A percentile compares a stretch with the other conserved stretches of the same genome.
These are phyloP conservation scores for Bryconaethiops microstoma DNA, from an alignment of 2,797 vertebrate species.

Conservation along the genomic window DNA sequence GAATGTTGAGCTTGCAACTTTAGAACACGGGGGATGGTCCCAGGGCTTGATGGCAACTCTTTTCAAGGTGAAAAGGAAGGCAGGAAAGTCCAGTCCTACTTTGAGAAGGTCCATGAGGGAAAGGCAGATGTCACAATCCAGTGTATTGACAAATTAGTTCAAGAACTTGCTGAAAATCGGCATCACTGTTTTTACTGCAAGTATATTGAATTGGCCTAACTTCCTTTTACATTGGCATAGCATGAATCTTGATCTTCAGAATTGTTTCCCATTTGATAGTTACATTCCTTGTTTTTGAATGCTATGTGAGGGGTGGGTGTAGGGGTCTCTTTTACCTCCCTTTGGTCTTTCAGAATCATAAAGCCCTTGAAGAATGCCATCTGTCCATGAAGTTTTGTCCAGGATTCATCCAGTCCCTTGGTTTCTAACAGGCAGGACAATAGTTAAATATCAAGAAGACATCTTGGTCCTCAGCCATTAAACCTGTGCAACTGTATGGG, in stretches of 20 bases:
- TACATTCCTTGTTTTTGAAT: conserved; percentile 35
- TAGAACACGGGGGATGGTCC: conserved; percentile 78
- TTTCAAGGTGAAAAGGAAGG: conserved; percentile 80
- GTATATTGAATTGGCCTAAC: background rate
- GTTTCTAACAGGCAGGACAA: conserved; percentile 62
- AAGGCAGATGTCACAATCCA: conserved; percentile 57
- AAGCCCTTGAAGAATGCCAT: conserved; percentile 70
- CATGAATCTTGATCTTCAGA: background rate
- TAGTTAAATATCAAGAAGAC: conserved; percentile 60
- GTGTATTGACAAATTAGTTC: background rate
- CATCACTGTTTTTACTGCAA: background rate
- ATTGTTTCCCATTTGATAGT: conserved; percentile 4
- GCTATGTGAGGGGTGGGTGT: conserved; percentile 57
- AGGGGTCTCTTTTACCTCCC: conserved; percentile 65
- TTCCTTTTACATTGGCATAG: background rate
- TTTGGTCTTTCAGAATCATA: conserved; percentile 77
- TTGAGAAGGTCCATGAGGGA: conserved; percentile 59
- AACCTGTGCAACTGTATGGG: conserved; percentile 77
- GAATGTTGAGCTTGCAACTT: conserved; percentile 78
- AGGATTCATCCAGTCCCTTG: conserved; percentile 66
- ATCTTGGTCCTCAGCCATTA: conserved; percentile 64
- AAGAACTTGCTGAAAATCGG: background rate
- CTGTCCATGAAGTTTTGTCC: conserved; percentile 63
- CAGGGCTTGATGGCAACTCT: conserved; percentile 76
- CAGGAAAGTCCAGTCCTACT: conserved; percentile 75